Conservation (phyloP, 2,797 vertebrate species). For the Coregonus sp. region DNA sequence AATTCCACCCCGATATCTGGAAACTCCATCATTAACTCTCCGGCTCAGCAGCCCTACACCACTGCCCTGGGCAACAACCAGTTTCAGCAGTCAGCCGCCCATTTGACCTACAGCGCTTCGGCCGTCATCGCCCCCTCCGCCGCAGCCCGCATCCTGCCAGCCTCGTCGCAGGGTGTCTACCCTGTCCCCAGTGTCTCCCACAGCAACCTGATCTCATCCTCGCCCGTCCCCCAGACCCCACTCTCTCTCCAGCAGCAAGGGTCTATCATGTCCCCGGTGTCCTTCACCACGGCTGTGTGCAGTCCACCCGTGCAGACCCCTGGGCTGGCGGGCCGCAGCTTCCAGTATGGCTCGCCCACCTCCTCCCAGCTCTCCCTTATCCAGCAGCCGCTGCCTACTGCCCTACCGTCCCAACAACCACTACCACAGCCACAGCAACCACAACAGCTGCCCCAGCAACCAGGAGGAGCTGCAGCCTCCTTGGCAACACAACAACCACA, state of each 20-base stretch:
- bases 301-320: constrained; percentile 93
- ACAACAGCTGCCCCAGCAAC: constrained; percentile 58
- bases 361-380: constrained; percentile 92
- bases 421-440: constrained; percentile 48
- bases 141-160: constrained; percentile 82
- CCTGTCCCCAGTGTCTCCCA: constrained; percentile 81
- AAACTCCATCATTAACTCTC: constrained; percentile 88
- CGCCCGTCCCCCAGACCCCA: constrained; percentile 80
- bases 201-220: constrained; percentile 84
- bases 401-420: not conserved
- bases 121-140: constrained; percentile 76
- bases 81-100: constrained; percentile 82
- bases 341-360: constrained; percentile 91
- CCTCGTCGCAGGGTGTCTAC: constrained; percentile 83
- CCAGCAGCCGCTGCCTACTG: constrained; percentile 71
- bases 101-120: too few relatives aligned
- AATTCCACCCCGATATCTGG: constrained; percentile 84
- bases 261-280: constrained; percentile 88
- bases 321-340: constrained; percentile 84
- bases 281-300: constrained; percentile 87
- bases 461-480: constrained; percentile 41
- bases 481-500: constrained; percentile 53
- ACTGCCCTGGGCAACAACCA: constrained; percentile 74
- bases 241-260: constrained; percentile 76
- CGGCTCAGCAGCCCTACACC: constrained; percentile 84